Evolutionary conservation across 2,113 vertebrate species (phyloP).

Genomic region (Ptilorrhoa leucosticta): DNA sequence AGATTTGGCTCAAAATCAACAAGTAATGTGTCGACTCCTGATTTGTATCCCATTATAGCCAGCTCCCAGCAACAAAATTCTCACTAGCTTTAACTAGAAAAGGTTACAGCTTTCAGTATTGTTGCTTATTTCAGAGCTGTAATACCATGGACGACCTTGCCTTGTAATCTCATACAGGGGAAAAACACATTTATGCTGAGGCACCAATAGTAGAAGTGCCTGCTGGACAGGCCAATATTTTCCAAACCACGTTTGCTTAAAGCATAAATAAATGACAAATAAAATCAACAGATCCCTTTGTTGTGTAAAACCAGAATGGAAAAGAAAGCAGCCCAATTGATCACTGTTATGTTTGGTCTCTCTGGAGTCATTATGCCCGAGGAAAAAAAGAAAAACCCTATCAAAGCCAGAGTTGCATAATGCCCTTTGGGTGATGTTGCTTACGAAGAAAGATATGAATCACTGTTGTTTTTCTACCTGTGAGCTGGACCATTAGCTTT

Average conservation of each 20-base stretch:
- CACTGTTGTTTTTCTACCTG: background rate
- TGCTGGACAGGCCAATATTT: background rate
- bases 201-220: background rate
- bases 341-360: background rate
- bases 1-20: conserved; percentile 7
- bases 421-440: background rate
- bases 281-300: background rate
- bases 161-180: background rate
- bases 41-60: background rate
- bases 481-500: background rate
- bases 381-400: conserved; percentile 17
- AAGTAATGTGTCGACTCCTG: background rate
- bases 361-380: conserved; percentile 3
- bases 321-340: conserved; percentile 2
- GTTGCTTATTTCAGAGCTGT: background rate
- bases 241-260: background rate
- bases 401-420: conserved; percentile 9
- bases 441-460: conserved; percentile 20
- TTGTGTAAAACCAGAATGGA: background rate
- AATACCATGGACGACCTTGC: accelerated
- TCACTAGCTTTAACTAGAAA: background rate
- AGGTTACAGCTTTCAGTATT: background rate
- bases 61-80: conserved; percentile 32
- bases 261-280: conserved; percentile 15
- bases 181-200: background rate